Evolutionary conservation across 2,113 vertebrate genomes (phyloP).

Genomic region (Megatriorchis doriae): DNA sequence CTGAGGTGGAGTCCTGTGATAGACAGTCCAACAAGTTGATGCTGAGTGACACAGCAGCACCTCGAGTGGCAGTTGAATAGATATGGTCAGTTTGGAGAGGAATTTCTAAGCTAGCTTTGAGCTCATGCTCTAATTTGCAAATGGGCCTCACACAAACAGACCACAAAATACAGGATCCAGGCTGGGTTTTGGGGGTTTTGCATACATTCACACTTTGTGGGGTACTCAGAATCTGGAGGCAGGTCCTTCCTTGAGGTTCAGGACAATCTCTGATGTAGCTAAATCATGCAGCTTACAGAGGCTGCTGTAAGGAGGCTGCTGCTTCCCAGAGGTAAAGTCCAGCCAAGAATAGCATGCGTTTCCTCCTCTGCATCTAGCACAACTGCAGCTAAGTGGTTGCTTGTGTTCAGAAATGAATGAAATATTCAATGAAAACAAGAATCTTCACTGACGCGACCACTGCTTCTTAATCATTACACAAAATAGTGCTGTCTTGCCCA

Average conservation of each 20-base stretch:
- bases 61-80: background rate
- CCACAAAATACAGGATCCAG: background rate
- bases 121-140: background rate
- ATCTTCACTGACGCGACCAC: background rate
- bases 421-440: slow-evolving; percentile 47
- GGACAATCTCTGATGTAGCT: background rate
- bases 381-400: slow-evolving; percentile 52
- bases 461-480: slow-evolving; percentile 18
- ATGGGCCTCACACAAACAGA: background rate
- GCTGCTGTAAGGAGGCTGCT: slow-evolving; percentile 11
- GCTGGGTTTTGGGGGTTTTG: background rate
- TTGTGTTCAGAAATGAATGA: slow-evolving; percentile 56
- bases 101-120: background rate
- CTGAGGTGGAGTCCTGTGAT: background rate
- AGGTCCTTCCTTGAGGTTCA: background rate
- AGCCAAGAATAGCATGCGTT: slow-evolving; percentile 59
- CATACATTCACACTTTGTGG: background rate
- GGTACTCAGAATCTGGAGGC: background rate
- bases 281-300: background rate
- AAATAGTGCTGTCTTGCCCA: background rate
- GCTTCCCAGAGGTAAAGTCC: slow-evolving; percentile 9
- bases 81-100: background rate
- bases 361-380: slow-evolving; percentile 53
- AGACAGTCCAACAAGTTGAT: background rate
- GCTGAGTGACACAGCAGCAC: background rate